Evolutionary conservation across 2,797 vertebrate species (phyloP).

Genomic region (Loriculus beryllinus): DNA sequence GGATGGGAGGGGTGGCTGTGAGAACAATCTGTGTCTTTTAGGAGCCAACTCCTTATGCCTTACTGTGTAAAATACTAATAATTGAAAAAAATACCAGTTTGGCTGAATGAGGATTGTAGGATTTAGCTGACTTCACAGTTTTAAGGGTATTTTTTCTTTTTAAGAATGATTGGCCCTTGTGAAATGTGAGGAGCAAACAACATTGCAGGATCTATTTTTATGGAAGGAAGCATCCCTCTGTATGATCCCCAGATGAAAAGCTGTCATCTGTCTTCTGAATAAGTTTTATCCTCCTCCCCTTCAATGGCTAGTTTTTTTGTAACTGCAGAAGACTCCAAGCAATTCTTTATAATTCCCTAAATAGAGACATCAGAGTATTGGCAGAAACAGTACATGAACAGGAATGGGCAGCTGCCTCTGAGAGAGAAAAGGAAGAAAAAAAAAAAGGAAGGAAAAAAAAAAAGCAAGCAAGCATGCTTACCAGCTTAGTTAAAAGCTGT

Average conservation of each 20-base stretch:
- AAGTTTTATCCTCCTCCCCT: conserved; percentile 69
- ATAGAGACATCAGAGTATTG: conserved; percentile 76
- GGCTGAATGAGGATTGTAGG: not conserved
- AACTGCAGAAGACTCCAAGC: conserved; percentile 72
- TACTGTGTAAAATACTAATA: conserved; percentile 3
- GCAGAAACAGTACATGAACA: conserved; percentile 60
- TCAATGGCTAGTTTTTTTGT: conserved; percentile 69
- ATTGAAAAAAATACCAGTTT: not conserved
- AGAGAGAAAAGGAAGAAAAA: not conserved
- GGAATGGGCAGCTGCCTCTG: conserved; percentile 66
- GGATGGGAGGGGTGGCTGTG: not conserved
- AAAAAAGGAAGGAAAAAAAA: fast-evolving
- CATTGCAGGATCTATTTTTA: conserved; percentile 69
- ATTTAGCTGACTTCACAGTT: conserved; percentile 48
- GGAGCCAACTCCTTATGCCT: not conserved
- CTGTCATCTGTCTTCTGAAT: conserved; percentile 73
- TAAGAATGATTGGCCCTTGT: conserved; percentile 39
- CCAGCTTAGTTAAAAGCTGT: conserved; percentile 71
- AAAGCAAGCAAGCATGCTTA: not conserved
- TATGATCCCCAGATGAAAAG: conserved; percentile 72
- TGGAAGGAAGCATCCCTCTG: conserved; percentile 67
- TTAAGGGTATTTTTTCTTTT: conserved; percentile 34
- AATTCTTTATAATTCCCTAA: conserved; percentile 76
- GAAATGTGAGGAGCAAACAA: conserved; percentile 62
- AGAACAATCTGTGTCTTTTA: conserved; percentile 51